These are phyloP conservation scores for Carettochelys insculpta DNA, from an alignment of 2,113 vertebrate species.

Conservation along the genomic window DNA sequence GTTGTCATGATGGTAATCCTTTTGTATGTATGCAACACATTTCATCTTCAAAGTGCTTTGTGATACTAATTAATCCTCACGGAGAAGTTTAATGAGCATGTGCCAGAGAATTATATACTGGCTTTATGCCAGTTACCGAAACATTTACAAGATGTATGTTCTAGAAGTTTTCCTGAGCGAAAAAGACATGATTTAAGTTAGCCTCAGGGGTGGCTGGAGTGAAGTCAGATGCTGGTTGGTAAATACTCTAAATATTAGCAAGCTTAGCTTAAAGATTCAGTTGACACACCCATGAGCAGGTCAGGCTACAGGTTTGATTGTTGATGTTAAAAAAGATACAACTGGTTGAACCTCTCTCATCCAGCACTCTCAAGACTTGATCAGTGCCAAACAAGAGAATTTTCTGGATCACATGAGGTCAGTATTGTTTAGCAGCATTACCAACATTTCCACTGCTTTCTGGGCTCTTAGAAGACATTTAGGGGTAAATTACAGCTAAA, in stretches of 20 bases:
- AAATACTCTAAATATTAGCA: slow-evolving; percentile 21
- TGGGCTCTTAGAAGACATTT: no score
- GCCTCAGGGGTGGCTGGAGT: slow-evolving; percentile 36
- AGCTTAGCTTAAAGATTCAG: slow-evolving; percentile 20
- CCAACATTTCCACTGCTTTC: no score
- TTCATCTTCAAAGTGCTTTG: slow-evolving; percentile 65
- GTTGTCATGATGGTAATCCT: slow-evolving; percentile 64
- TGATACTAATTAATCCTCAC: slow-evolving; percentile 69
- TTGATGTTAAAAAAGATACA: background rate
- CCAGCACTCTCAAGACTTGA: no score
- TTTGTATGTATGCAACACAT: slow-evolving; percentile 63
- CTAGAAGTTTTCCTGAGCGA: slow-evolving; percentile 56
- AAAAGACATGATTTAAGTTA: slow-evolving; percentile 60
- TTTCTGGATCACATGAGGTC: no score
- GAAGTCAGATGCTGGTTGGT: slow-evolving; percentile 17
- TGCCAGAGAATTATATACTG: slow-evolving; percentile 65
- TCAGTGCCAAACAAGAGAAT: no score
- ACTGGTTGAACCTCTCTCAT: no score
- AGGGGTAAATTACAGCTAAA: no score
- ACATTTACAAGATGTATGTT: slow-evolving; percentile 60
- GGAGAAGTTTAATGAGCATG: slow-evolving; percentile 60
- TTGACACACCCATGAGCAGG: background rate
- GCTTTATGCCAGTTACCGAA: slow-evolving; percentile 62
- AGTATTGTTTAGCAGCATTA: no score
- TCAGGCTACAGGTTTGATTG: background rate